phyloP scores from a whole-genome alignment of 2,797 vertebrate species.

The Labeo calbasu region DNA sequence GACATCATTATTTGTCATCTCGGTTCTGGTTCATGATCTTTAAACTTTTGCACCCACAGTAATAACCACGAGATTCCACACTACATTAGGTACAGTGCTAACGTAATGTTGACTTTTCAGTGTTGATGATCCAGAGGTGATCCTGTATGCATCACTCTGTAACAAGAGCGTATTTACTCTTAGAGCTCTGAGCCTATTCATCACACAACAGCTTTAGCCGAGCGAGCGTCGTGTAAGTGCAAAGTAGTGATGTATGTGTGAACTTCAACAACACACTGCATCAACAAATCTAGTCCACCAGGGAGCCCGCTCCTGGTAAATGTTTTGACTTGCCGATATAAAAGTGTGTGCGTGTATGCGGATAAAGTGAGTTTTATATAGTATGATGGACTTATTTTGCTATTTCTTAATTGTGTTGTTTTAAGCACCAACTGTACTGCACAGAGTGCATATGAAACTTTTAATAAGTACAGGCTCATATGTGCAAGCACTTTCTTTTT shows the following conservation, averaged over 20 bases:
- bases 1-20: constrained; percentile 34
- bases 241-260: constrained; percentile 56
- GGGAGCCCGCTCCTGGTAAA: constrained; percentile 55
- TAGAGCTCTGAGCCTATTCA: constrained; percentile 42
- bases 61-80: constrained; percentile 15
- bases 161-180: constrained; percentile 34
- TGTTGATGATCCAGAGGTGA: constrained; percentile 28
- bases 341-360: constrained; percentile 48
- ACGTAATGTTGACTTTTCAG: constrained; percentile 40
- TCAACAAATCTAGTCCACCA: constrained; percentile 41
- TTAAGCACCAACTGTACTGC: not conserved
- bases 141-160: constrained; percentile 14
- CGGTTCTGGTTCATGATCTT: constrained; percentile 18
- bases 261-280: constrained; percentile 48
- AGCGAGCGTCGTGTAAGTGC: constrained; percentile 30
- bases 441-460: constrained; percentile 20
- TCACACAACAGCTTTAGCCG: constrained; percentile 49
- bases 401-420: constrained; percentile 18
- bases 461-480: constrained; percentile 43
- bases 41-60: constrained; percentile 32
- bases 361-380: constrained; percentile 28
- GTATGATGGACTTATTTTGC: not conserved
- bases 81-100: constrained; percentile 17
- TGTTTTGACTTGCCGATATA: constrained; percentile 55
- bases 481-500: constrained; percentile 15